Evolutionary conservation across 2,113 vertebrate species (phyloP).

Genomic region (Indicator maculatus): DNA sequence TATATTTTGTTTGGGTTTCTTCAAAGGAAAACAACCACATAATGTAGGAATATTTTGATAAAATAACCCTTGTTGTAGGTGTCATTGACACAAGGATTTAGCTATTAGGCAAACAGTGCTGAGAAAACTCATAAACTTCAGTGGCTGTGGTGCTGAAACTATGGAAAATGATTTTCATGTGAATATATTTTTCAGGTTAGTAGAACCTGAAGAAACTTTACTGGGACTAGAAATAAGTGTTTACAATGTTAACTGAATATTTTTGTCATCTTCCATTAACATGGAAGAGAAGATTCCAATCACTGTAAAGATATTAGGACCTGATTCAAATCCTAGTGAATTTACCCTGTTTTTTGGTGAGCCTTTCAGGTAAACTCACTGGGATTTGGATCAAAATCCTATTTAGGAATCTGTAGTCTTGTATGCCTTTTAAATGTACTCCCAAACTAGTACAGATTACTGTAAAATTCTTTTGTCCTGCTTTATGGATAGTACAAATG

Average conservation of each 20-base stretch:
- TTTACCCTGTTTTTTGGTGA: no score
- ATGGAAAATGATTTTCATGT: background rate
- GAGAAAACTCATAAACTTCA: constrained; percentile 2
- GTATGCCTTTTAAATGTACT: background rate
- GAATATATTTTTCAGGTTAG: background rate
- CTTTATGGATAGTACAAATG: constrained; percentile 36
- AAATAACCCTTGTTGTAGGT: background rate
- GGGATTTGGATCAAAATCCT: background rate
- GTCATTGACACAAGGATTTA: background rate
- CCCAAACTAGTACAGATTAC: constrained; percentile 4
- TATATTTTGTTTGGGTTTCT: background rate
- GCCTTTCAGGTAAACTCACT: no score
- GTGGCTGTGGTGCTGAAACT: background rate
- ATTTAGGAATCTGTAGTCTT: constrained; percentile 6
- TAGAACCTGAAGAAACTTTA: background rate
- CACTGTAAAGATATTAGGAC: background rate
- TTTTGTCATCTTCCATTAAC: background rate
- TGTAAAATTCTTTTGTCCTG: constrained; percentile 39
- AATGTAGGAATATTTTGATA: background rate
- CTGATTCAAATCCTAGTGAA: no score
- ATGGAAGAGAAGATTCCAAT: background rate
- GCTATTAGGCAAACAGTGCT: background rate
- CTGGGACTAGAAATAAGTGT: background rate
- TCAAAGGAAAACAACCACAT: background rate
- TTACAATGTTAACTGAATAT: background rate